Base-by-base conservation (phyloP, 1,140 invertebrate genomes). In the Solen grandis region DNA sequence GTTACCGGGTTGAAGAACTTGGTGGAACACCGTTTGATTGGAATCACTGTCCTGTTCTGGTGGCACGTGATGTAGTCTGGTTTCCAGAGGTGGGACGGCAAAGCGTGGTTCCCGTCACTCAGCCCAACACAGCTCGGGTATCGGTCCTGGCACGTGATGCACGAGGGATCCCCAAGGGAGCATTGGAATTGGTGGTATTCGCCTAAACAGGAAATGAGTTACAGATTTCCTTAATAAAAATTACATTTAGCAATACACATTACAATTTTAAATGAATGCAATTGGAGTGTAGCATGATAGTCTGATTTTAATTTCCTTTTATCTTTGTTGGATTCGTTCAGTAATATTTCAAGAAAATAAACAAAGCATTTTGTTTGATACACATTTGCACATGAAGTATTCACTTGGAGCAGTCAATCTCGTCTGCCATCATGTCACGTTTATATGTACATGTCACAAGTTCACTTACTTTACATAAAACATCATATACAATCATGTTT, bases 121-220 rank as follows among this genome's bases (percentile, higher is more conserved):
- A 80, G 60, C 16, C 87, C 85, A 8, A 84, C 73, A 82, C 88
- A 89, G 72, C 84, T 88, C 13, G 83, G 84, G 1, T 82, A 76
- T 10, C 83, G 73, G 14, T 82, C 57, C 4, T 73, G n/a, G 62
- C 88, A 89, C 5, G 83, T 80, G 3, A 62, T 25, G 68, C 88
- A 89, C 5, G 10, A n/a, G 5, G 35, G 3, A 46, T 84, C 74
- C 25, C 77, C 29, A 13, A 50, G 35, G n/a, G 19, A 41, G 68
- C 88, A 89, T 27, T 69, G n/a, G 41, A 38, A 52, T 57, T 81
- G 76, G 55, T 83, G 54, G 69, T 89, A 89, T 41, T 87, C 87
- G 79, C 88, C 88, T 89, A 69, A 4, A 65, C 63, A 50, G 38
- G 27, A 31, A 74, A 50, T n/a, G n/a, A n/a, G n/a, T n/a, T n/a